Conservation (phyloP, 2,888 invertebrate species). For the Tiliacea citrago region DNA sequence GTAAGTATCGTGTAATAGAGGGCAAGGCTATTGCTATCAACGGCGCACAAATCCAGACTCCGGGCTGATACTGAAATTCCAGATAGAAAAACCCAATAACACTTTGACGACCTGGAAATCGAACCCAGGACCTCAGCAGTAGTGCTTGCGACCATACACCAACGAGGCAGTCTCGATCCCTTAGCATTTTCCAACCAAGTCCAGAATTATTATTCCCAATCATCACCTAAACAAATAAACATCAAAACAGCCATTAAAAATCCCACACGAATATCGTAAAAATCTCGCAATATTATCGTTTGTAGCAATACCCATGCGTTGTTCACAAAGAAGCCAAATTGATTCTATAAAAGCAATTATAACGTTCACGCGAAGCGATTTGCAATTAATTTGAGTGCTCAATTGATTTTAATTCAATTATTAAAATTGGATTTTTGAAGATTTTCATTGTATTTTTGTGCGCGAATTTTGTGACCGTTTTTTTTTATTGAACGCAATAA, state of each 20-base stretch:
- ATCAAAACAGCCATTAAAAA: constrained; percentile 15
- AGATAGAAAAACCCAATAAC: not conserved
- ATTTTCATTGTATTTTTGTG: constrained; percentile 26
- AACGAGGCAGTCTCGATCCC: too few relatives aligned
- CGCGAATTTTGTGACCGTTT: constrained; percentile 35
- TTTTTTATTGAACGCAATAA: constrained; percentile 33
- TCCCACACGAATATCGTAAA: constrained; percentile 1
- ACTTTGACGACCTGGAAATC: not conserved
- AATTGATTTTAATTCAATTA: constrained; percentile 65
- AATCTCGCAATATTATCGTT: constrained; percentile 30
- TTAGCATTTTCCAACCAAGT: not conserved
- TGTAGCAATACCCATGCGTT: constrained; percentile 18
- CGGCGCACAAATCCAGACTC: accelerated
- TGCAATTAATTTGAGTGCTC: constrained; percentile 55
- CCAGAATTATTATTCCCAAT: not conserved
- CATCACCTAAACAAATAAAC: not conserved
- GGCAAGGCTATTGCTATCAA: not conserved
- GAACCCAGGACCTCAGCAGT: not conserved
- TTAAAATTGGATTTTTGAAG: constrained; percentile 55
- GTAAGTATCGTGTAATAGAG: too few relatives aligned
- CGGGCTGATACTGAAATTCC: not conserved
- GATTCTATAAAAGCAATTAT: constrained; percentile 65
- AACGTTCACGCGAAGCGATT: constrained; percentile 58
- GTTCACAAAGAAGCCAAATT: constrained; percentile 48
- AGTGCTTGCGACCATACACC: not conserved